Evolutionary conservation across 2,113 vertebrate species (phyloP), one percentile per base, ranked within the genome.

Genomic region (Asarcornis scutulata): DNA sequence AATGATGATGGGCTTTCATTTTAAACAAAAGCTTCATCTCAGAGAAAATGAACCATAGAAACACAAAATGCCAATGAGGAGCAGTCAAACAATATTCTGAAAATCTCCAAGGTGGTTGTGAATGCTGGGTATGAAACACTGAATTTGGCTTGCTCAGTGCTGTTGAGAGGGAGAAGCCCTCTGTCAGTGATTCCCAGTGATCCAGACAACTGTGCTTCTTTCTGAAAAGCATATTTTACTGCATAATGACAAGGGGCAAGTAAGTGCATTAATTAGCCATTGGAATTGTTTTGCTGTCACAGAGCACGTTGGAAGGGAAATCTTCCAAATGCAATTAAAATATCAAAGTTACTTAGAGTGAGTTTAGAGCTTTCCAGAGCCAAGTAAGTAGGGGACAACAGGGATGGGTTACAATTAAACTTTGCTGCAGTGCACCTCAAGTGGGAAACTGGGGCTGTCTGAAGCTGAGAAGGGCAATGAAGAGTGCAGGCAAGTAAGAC

Each of bases 261-360:
- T 21, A 44, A 58, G 62, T 8, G 59, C 75, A 36, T 73, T 56
- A 36, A 91, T 50, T 72, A 80, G 67, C 40, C 34, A 62, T 18
- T 40, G 36, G 60, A 92, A 93, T 29, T 34, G 73, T 44, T 86
- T 76, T 8, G 1, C 44, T 72, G 86, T 53, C 46, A 27, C 5
- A 48, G 66, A 36, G 25, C 0, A 2, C 26, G 5, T 3, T 44
- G 76, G 38, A 68, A 86, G 12, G 55, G 85, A 88, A 88, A 86
- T 22, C 13, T 79, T 92, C 91, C 86, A 94, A 91, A 76, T 29
- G 86, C 36, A 87, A 85, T 91, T 76, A 93, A 89, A 94, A 66
- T 66, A 84, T 32, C 83, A 21, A 56, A 64, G 50, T 87, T 86
- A 73, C 58, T 79, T 7, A 1, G 59, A 17, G 9, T 40, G 78